phyloP scores from a whole-genome alignment of 2,797 vertebrate genomes.

The Pogoniulus pusillus region DNA sequence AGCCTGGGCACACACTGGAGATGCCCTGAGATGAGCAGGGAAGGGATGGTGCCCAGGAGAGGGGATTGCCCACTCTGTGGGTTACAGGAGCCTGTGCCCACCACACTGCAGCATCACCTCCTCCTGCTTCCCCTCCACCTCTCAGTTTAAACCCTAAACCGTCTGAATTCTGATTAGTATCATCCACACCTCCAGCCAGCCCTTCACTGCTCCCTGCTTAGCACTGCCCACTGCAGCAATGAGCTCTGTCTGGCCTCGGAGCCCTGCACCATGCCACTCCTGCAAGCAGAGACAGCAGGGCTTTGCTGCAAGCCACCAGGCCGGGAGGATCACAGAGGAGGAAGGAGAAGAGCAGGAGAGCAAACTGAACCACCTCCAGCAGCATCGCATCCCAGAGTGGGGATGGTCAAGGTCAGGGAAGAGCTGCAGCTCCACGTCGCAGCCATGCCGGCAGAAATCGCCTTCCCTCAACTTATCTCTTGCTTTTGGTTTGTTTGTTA shows the following conservation, averaged over 20 bases:
- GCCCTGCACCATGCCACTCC: neutral
- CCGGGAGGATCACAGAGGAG: neutral
- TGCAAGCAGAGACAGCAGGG: neutral
- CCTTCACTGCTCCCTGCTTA: rapidly evolving
- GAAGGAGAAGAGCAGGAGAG: neutral
- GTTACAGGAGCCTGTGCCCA: neutral
- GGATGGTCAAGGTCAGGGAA: constrained; percentile 9
- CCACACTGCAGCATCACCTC: neutral
- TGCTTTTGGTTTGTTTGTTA: no score
- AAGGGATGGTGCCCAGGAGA: rapidly evolving
- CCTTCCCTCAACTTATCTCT: neutral
- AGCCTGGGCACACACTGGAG: neutral
- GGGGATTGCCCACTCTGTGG: neutral
- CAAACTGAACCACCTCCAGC: neutral
- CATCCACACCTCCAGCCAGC: neutral
- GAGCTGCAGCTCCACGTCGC: neutral
- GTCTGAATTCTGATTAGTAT: neutral
- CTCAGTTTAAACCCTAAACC: neutral
- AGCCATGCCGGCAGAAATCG: neutral
- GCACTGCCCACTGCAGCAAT: neutral
- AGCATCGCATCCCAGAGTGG: neutral
- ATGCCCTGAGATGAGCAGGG: rapidly evolving
- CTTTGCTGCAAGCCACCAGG: rapidly evolving
- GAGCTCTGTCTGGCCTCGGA: neutral
- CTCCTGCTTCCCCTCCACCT: neutral